phyloP scores from a whole-genome alignment of 2,113 vertebrate genomes.

The Colossoma macropomum region DNA sequence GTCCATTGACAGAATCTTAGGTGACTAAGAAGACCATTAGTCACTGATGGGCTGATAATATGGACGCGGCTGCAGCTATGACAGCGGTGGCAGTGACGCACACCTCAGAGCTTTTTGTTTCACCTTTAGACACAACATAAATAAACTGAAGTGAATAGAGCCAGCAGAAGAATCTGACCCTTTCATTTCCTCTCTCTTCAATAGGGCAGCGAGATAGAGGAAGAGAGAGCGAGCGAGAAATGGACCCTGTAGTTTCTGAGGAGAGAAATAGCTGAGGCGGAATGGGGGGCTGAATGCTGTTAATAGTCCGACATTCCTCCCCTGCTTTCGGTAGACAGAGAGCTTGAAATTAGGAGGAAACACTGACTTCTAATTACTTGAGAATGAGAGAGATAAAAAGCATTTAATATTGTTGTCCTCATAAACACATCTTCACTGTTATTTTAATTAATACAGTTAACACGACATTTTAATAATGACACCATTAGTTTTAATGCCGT shows the following conservation, averaged over 20 bases:
- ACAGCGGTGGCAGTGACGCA: background rate
- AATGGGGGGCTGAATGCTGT: background rate
- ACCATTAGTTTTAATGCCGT: too few species aligned
- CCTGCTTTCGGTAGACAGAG: background rate
- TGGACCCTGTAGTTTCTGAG: background rate
- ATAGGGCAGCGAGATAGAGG: slow-evolving; percentile 10
- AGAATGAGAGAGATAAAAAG: too few species aligned
- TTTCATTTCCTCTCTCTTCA: background rate
- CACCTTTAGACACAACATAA: slow-evolving; percentile 2
- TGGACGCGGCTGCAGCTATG: background rate
- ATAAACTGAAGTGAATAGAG: slow-evolving; percentile 23
- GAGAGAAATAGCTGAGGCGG: background rate
- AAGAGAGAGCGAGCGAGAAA: background rate
- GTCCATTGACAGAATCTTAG: too few species aligned
- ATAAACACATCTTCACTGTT: too few species aligned
- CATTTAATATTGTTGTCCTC: too few species aligned
- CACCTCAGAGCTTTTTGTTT: background rate
- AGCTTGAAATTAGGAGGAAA: background rate
- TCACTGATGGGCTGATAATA: background rate
- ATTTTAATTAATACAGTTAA: too few species aligned
- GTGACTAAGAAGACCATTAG: background rate
- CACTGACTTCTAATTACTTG: background rate
- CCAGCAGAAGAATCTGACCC: background rate
- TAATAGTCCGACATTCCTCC: background rate
- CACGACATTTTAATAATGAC: too few species aligned